Evolutionary conservation across 2,888 invertebrate species (phyloP).

Genomic region (Cinara cedri): DNA sequence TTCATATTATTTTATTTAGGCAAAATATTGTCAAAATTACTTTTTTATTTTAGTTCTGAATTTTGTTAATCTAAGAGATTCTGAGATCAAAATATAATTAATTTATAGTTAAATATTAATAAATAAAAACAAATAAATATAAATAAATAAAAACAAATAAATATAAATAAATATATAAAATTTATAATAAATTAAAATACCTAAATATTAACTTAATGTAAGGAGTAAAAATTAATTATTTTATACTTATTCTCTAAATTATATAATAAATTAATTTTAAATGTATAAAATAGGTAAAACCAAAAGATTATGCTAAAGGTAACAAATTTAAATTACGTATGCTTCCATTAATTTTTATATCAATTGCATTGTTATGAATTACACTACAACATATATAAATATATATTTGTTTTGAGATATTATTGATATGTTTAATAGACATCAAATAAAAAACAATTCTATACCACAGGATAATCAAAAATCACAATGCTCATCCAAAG

Average conservation of each 20-base stretch:
- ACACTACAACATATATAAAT: background rate
- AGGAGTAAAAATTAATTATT: conserved; percentile 6
- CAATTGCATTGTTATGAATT: background rate
- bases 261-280: background rate
- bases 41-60: no score
- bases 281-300: no score
- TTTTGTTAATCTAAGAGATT: no score
- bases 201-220: background rate
- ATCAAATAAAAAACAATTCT: background rate
- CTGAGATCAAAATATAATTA: no score
- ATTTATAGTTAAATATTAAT: no score
- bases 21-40: no score
- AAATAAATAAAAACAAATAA: no score
- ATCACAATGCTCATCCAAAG: no score
- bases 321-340: background rate
- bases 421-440: background rate
- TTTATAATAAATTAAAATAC: background rate
- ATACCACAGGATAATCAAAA: background rate
- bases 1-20: no score
- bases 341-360: background rate
- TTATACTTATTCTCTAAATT: background rate
- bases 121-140: no score
- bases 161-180: background rate
- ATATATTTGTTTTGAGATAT: background rate
- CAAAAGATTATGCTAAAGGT: background rate